These are phyloP conservation scores for Caenorhabditis tropicalis DNA, from an alignment of 1,140 invertebrate species.

Conservation along the genomic window DNA sequence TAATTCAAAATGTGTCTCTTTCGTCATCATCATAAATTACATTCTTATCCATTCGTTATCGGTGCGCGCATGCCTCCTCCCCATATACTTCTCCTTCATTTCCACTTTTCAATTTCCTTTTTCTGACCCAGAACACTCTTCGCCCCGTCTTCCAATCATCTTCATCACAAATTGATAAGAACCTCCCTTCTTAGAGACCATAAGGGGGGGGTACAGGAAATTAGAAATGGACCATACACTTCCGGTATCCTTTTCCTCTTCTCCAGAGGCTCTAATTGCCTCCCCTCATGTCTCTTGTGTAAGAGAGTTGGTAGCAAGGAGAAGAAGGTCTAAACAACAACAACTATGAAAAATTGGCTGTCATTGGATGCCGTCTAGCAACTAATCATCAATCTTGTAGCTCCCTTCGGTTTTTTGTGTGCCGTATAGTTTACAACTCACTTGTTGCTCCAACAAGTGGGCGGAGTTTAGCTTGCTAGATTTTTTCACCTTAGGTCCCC, in stretches of 20 bases:
- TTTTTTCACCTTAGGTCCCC: too few species aligned
- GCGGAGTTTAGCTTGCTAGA: too few species aligned
- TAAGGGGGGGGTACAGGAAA: background rate
- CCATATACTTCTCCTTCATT: too few species aligned
- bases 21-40: background rate
- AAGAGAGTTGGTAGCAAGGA: background rate
- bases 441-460: too few species aligned
- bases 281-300: too few species aligned
- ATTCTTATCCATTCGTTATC: background rate
- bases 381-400: background rate
- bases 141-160: background rate
- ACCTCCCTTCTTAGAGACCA: background rate
- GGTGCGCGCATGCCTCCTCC: background rate
- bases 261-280: background rate
- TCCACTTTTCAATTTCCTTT: background rate
- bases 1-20: too few species aligned
- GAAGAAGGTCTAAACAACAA: background rate
- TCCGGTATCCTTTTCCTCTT: background rate
- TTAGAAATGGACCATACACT: background rate
- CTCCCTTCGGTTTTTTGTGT: background rate
- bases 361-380: background rate
- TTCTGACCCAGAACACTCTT: background rate
- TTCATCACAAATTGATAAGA: background rate
- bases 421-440: too few species aligned
- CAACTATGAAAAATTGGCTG: conserved; percentile 37